These are phyloP conservation scores for Aphidius ervi DNA, from an alignment of 1,140 invertebrate genomes.

Conservation along the genomic window DNA sequence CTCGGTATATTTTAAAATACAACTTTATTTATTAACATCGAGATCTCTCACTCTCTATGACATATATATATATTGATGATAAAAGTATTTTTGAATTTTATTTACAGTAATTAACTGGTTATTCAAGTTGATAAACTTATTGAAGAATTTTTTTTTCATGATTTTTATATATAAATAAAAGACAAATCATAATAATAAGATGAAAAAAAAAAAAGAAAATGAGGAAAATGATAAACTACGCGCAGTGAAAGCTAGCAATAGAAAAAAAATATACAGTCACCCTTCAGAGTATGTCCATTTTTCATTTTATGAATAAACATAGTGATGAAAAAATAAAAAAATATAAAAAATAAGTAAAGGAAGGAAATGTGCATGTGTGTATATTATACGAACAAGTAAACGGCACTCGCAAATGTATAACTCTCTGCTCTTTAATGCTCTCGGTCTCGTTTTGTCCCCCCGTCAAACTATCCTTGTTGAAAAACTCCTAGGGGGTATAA, in stretches of 20 bases:
- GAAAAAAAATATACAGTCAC: constrained; percentile 3
- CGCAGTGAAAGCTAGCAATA: background rate
- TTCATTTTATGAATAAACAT: constrained; percentile 9
- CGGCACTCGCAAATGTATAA: constrained; percentile 11
- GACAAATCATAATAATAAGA: constrained; percentile 2
- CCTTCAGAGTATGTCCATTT: constrained; percentile 7
- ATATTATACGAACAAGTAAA: constrained; percentile 1
- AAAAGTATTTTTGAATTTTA: too few species aligned
- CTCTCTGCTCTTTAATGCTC: constrained; percentile 9
- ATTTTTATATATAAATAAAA: constrained; percentile 27
- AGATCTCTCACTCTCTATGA: background rate
- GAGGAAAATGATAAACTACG: background rate
- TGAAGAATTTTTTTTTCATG: constrained; percentile 2
- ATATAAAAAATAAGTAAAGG: background rate
- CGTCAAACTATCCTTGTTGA: background rate
- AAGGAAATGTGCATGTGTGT: too few species aligned
- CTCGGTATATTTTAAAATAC: background rate
- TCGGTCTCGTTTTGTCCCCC: background rate
- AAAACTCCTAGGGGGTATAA: too few species aligned
- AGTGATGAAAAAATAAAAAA: background rate
- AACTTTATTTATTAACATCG: constrained; percentile 1
- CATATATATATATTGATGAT: too few species aligned
- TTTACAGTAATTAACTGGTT: too few species aligned
- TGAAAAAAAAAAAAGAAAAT: too few species aligned
- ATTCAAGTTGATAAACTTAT: constrained; percentile 26